These are phyloP conservation scores for Danaus melanippus DNA, from an alignment of 1,140 invertebrate species.

Conservation along the genomic window DNA sequence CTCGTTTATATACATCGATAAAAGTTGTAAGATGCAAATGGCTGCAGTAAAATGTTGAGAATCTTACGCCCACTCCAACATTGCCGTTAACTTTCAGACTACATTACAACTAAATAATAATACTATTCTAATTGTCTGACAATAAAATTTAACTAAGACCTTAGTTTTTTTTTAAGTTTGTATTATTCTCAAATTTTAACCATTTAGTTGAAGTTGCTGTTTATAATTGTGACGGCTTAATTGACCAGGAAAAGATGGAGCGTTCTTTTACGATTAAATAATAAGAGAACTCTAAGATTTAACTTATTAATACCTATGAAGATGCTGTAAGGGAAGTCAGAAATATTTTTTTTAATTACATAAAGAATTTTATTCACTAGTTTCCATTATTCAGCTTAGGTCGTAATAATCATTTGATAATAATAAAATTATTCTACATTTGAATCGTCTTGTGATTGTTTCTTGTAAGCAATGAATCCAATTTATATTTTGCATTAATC, in stretches of 20 bases:
- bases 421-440: neutral
- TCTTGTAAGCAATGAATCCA: slow-evolving; percentile 10
- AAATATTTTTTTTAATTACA: too few species aligned
- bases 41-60: slow-evolving; percentile 58
- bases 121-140: slow-evolving; percentile 3
- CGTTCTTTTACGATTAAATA: too few species aligned
- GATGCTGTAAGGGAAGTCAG: too few species aligned
- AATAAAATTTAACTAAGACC: neutral
- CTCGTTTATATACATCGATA: slow-evolving; percentile 54
- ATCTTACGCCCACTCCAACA: slow-evolving; percentile 50
- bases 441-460: slow-evolving; percentile 1
- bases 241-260: too few species aligned
- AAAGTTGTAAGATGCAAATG: slow-evolving; percentile 69
- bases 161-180: too few species aligned
- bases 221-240: too few species aligned
- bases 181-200: too few species aligned
- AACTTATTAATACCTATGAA: too few species aligned
- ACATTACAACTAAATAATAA: slow-evolving; percentile 13
- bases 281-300: too few species aligned
- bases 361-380: too few species aligned
- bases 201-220: too few species aligned
- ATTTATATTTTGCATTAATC: slow-evolving; percentile 22
- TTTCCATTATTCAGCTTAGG: neutral
- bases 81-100: slow-evolving; percentile 49
- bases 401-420: slow-evolving; percentile 1